Evolutionary conservation across 2,888 invertebrate genomes (phyloP).

Genomic region (Machimus rusticus): DNA sequence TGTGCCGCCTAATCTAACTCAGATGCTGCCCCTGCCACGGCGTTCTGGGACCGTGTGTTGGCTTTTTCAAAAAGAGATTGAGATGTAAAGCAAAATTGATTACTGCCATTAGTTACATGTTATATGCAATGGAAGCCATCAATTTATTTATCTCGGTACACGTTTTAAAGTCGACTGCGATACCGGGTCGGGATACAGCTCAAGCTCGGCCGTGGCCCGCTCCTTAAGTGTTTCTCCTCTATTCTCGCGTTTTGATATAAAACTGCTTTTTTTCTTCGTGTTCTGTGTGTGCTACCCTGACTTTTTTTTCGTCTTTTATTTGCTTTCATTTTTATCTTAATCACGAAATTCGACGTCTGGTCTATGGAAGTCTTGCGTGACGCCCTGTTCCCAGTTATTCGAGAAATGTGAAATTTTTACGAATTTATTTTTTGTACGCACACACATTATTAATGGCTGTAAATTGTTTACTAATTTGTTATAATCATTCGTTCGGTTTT

Average conservation of each 20-base stretch:
- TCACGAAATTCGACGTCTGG: constrained; percentile 12
- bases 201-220: neutral
- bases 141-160: constrained; percentile 65
- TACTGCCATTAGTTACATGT: constrained; percentile 65
- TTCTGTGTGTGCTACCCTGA: neutral
- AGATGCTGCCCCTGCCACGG: neutral
- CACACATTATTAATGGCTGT: neutral
- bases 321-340: constrained; percentile 25
- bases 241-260: constrained; percentile 29
- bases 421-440: neutral
- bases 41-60: constrained; percentile 33
- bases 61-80: constrained; percentile 61
- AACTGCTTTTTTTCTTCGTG: neutral
- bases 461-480: neutral
- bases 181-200: neutral
- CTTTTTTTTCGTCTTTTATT: neutral
- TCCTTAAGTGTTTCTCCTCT: constrained; percentile 32
- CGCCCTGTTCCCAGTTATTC: neutral
- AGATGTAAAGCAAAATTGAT: constrained; percentile 66
- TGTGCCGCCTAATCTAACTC: constrained; percentile 35
- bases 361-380: neutral
- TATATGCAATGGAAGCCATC: constrained; percentile 65
- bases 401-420: neutral
- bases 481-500: neutral
- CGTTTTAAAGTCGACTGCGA: constrained; percentile 52